Evolutionary conservation across 2,113 vertebrate genomes (phyloP).

Genomic region (Danio rerio): DNA sequence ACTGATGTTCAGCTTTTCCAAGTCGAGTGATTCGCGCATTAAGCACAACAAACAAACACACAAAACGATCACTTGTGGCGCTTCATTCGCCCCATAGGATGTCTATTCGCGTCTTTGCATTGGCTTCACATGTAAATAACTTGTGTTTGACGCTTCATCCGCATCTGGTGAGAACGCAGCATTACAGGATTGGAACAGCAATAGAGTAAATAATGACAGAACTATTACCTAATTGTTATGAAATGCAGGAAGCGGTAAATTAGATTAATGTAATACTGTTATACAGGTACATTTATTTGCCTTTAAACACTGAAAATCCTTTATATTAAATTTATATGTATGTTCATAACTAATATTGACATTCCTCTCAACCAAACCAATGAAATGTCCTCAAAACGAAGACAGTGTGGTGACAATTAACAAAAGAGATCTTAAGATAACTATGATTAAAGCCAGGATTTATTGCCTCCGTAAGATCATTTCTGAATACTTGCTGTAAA

Average conservation of each 20-base stretch:
- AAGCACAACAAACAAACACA: no score
- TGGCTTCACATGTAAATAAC: no score
- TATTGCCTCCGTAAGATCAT: constrained; percentile 45
- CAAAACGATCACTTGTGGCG: no score
- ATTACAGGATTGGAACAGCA: background rate
- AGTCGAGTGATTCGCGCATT: no score
- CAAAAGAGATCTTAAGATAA: constrained; percentile 38
- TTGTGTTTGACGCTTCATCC: no score
- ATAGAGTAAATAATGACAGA: background rate
- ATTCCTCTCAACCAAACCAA: constrained; percentile 7
- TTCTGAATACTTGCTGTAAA: constrained; percentile 64
- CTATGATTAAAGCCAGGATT: constrained; percentile 59
- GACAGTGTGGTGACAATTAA: constrained; percentile 60
- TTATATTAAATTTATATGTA: background rate
- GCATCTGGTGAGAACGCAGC: no score
- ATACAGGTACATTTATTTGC: background rate
- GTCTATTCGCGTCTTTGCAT: no score
- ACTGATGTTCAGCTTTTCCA: no score
- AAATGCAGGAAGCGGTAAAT: background rate
- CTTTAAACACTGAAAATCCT: background rate
- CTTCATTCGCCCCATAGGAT: background rate
- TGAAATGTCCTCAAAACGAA: constrained; percentile 11
- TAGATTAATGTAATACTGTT: background rate
- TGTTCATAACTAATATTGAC: background rate
- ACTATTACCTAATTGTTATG: background rate